Conservation (phyloP, 2,888 invertebrate species). For the Punctoribates punctum region DNA sequence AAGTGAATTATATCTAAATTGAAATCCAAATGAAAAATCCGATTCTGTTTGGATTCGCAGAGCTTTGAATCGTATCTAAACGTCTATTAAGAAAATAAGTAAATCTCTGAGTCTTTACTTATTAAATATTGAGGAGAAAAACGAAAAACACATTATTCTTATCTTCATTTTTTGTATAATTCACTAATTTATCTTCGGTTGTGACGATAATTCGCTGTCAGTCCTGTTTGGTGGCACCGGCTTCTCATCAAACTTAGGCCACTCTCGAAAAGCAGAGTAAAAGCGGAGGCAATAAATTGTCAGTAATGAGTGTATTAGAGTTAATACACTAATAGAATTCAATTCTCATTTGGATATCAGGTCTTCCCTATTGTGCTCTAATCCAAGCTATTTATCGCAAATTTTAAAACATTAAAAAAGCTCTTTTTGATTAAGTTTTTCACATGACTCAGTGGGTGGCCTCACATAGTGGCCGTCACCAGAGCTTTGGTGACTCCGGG, state of each 20-base stretch:
- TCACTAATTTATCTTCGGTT: too few species aligned
- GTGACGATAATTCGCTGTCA: too few species aligned
- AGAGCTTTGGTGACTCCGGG: background rate
- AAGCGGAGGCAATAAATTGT: slow-evolving; percentile 15
- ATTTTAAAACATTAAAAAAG: slow-evolving; percentile 2
- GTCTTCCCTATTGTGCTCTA: background rate
- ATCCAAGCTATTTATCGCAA: background rate
- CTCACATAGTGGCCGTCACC: background rate
- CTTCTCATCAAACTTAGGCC: background rate
- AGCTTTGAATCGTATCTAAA: too few species aligned
- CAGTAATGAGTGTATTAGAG: background rate
- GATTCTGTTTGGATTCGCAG: too few species aligned
- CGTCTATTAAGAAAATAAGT: too few species aligned
- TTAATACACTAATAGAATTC: background rate
- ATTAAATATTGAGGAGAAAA: too few species aligned
- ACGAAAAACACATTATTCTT: too few species aligned
- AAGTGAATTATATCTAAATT: too few species aligned
- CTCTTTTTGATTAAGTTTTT: background rate
- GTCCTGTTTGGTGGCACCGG: background rate
- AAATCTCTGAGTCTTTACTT: too few species aligned
- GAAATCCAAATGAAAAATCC: too few species aligned
- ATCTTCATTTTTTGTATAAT: too few species aligned
- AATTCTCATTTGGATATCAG: background rate
- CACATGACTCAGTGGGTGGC: slow-evolving; percentile 15
- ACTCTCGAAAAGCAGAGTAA: background rate